Evolutionary conservation across 2,888 invertebrate species (phyloP), one percentile per base, ranked within the genome.

Genomic region (Diogma glabrata): DNA sequence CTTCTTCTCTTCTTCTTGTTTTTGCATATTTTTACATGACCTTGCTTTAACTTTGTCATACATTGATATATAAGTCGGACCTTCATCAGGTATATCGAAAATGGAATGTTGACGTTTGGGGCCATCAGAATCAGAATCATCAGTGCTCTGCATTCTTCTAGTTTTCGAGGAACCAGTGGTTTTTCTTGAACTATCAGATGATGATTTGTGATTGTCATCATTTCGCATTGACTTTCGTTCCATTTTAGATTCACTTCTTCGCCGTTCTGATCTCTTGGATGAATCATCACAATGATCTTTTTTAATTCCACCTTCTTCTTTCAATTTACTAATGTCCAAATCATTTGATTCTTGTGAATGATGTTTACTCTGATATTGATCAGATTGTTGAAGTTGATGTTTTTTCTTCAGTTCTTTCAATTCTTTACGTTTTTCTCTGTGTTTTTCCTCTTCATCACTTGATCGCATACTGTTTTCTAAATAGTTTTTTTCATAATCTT

Each of bases 11-110:
- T 91, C 90, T 64, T 88, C 88, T 64, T 89, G 83, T 64, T 90
- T 90, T 65, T 90, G 88, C 85, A 90, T 88, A 66, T 91, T 92
- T 69, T 92, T 91, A 61, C 90, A 91, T 20, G 92, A 91, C 36
- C 92, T 79, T 3, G 92, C 92, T 69, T 93, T 93, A 0, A 93
- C 92, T 71, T 95, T 95, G 66, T 95, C 95, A 67, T 96, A 96
- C 95, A 96, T 96, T 9, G 94, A 94, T 54, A 93, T 89, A 64
- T 92, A 93, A 9, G 86, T 82, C 1, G 92, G 91, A 53, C 85
- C 90, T 62, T 90, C 90, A 63, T 87, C 86, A 3, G 54, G 54
- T 52, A 91, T 89, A 64, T 90, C 90, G 67, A 92, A 91, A 62
- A 91, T 90, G 51, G 90, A 91, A 73, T 89, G 90, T 66, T 89